These are phyloP conservation scores for Rhea pennata DNA, from an alignment of 2,113 vertebrate genomes.

Conservation along the genomic window DNA sequence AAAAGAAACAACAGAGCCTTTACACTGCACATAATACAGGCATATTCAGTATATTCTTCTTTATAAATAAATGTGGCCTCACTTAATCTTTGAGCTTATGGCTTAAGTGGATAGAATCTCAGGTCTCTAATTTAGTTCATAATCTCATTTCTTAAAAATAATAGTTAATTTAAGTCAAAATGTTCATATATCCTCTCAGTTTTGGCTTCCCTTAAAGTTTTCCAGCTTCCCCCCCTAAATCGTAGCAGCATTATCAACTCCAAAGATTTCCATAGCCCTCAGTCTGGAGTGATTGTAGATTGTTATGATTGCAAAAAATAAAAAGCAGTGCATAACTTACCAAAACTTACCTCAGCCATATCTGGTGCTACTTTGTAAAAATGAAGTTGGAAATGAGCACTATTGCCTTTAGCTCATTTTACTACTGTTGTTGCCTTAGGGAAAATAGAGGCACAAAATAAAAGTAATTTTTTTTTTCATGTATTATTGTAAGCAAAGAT, in stretches of 20 bases:
- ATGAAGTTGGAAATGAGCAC: background rate
- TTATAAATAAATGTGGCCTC: background rate
- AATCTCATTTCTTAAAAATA: background rate
- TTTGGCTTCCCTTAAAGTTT: background rate
- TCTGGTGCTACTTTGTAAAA: background rate
- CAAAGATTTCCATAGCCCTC: background rate
- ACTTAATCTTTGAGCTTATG: background rate
- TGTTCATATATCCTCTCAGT: background rate
- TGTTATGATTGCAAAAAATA: background rate
- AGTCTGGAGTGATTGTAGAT: background rate
- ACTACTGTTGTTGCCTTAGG: background rate
- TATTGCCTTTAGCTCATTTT: slow-evolving; percentile 16
- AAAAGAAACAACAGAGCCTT: background rate
- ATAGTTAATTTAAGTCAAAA: background rate
- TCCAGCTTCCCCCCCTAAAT: background rate
- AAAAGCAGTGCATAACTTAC: background rate
- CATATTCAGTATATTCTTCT: background rate
- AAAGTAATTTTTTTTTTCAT: slow-evolving; percentile 54
- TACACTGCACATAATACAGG: background rate
- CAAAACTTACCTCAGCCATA: background rate
- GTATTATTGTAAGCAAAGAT: slow-evolving; percentile 61
- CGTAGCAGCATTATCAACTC: background rate
- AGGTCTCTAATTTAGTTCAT: background rate
- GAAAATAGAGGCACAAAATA: slow-evolving; percentile 21
- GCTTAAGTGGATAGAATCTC: background rate